phyloP scores from a whole-genome alignment of 2,888 invertebrate genomes.

The Tupiocoris notatus region DNA sequence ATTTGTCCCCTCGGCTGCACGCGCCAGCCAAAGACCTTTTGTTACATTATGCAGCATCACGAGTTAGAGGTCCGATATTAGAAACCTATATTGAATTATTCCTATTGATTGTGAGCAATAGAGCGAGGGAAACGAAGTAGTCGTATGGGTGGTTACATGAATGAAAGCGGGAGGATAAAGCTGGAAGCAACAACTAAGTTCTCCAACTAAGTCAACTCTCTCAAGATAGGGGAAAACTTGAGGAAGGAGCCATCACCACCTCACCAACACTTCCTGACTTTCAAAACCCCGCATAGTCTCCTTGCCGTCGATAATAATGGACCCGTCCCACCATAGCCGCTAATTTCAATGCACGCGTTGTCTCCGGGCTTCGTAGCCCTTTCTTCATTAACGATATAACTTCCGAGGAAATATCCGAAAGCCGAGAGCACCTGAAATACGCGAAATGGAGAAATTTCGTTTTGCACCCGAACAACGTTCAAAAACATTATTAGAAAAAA shows the following conservation, averaged over 20 bases:
- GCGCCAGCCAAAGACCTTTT: constrained; percentile 19
- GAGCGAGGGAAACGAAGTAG: too few species aligned
- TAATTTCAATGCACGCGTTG: constrained; percentile 27
- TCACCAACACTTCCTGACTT: background rate
- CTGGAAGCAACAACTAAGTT: constrained; percentile 6
- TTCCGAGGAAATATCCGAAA: background rate
- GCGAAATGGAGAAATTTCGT: background rate
- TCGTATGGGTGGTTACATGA: too few species aligned
- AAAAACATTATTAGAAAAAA: too few species aligned
- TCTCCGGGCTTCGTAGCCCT: constrained; percentile 3
- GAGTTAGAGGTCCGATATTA: constrained; percentile 3
- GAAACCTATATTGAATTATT: constrained; percentile 25
- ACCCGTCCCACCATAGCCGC: constrained; percentile 6
- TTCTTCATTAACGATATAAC: background rate
- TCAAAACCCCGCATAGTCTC: background rate
- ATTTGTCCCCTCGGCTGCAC: background rate
- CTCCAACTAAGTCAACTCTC: constrained; percentile 22
- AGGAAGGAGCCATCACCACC: background rate
- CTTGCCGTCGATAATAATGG: constrained; percentile 6
- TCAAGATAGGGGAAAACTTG: constrained; percentile 11
- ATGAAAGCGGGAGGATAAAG: background rate
- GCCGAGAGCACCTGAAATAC: background rate
- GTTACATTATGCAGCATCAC: constrained; percentile 26
- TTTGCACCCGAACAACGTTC: too few species aligned
- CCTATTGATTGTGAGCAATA: constrained; percentile 20